Percentiles rank a stretch among this genome's conserved stretches.
Evolutionary conservation across 2,113 vertebrate species (phyloP).

Genomic region (Coptodon bakossiorum): DNA sequence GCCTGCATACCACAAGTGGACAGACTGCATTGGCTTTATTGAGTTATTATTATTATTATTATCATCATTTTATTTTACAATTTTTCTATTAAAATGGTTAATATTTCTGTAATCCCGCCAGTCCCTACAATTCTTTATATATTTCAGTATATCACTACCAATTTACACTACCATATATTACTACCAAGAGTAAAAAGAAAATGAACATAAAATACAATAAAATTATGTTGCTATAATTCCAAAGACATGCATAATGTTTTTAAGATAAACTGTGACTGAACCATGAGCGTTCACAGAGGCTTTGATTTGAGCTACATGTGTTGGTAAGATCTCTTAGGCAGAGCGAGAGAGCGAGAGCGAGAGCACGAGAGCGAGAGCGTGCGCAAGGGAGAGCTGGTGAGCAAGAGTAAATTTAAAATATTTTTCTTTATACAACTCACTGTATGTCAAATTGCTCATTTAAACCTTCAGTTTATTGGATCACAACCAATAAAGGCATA

Average conservation of each 20-base stretch:
- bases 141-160: not conserved
- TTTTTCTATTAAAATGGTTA: not conserved
- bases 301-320: conserved; percentile 28
- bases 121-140: not conserved
- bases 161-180: not conserved
- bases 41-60: accelerated
- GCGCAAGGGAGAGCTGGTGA: not conserved
- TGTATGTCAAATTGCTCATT: not conserved
- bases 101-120: not conserved
- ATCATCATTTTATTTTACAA: accelerated
- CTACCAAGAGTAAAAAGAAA: not conserved
- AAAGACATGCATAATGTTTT: not conserved
- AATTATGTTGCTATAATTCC: not conserved
- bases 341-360: not conserved
- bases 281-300: not conserved
- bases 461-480: not conserved
- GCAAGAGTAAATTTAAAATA: not conserved
- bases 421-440: not conserved
- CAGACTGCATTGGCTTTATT: not conserved
- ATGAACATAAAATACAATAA: not conserved
- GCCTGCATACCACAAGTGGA: not conserved
- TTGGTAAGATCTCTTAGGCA: conserved; percentile 25
- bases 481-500: not conserved
- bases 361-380: accelerated
- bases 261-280: not conserved